These are phyloP conservation scores for Ibidorhyncha struthersii DNA, from an alignment of 2,113 vertebrate genomes.

Conservation along the genomic window DNA sequence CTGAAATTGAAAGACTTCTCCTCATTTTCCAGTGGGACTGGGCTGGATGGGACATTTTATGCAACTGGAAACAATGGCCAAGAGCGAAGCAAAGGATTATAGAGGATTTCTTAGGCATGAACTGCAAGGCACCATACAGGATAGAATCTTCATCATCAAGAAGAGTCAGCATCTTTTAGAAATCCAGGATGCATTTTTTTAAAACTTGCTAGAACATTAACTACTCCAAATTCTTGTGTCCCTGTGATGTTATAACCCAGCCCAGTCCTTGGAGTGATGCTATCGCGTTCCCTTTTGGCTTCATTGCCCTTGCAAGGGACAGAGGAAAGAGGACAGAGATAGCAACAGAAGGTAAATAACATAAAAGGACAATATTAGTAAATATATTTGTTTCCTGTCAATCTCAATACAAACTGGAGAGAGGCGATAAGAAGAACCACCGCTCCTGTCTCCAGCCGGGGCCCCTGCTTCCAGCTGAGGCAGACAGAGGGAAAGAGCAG, in stretches of 20 bases:
- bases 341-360: constrained; percentile 9
- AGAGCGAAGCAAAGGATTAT: background rate
- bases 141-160: background rate
- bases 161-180: background rate
- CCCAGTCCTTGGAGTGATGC: background rate
- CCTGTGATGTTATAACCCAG: background rate
- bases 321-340: constrained; percentile 34
- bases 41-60: background rate
- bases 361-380: background rate
- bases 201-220: background rate
- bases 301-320: constrained; percentile 1
- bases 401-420: background rate
- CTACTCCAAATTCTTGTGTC: background rate
- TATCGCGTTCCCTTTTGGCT: background rate
- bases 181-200: background rate
- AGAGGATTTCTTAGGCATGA: background rate
- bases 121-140: background rate
- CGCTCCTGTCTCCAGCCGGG: background rate
- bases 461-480: background rate
- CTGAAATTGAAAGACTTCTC: background rate
- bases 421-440: background rate
- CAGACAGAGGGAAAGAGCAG: background rate
- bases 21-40: background rate
- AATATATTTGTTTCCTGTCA: constrained; percentile 39
- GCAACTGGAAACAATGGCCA: background rate